phyloP scores from a whole-genome alignment of 1,140 invertebrate genomes.

The Euglossa dilemma region DNA sequence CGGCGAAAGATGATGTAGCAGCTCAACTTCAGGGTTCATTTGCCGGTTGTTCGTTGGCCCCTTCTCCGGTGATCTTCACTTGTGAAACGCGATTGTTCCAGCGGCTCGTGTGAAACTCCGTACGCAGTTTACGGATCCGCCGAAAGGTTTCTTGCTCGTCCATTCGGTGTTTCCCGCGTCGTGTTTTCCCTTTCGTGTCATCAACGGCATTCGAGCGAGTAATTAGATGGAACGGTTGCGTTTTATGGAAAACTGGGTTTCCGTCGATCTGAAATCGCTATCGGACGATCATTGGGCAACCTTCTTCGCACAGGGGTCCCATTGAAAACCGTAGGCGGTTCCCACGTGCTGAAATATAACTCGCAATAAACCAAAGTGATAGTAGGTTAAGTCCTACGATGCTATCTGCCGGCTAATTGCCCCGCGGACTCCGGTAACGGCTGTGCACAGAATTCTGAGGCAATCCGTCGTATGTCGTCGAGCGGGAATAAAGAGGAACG shows the following conservation, averaged over 20 bases:
- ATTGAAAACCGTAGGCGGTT: slow-evolving; percentile 76
- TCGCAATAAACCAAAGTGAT: slow-evolving; percentile 81
- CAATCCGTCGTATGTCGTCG: slow-evolving; percentile 67
- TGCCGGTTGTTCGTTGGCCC: neutral
- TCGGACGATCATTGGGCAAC: slow-evolving; percentile 81
- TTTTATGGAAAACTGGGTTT: slow-evolving; percentile 80
- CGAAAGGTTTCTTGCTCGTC: slow-evolving; percentile 33
- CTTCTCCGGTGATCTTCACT: slow-evolving; percentile 5
- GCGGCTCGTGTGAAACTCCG: slow-evolving; percentile 9
- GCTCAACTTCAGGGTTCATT: neutral
- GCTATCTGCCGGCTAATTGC: slow-evolving; percentile 78
- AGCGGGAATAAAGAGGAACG: slow-evolving; percentile 61
- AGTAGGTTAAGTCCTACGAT: slow-evolving; percentile 81
- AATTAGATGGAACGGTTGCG: slow-evolving; percentile 65
- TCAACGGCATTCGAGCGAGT: slow-evolving; percentile 56
- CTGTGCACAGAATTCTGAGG: slow-evolving; percentile 61
- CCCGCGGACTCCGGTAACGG: slow-evolving; percentile 67
- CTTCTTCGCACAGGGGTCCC: slow-evolving; percentile 77
- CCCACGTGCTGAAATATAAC: slow-evolving; percentile 81
- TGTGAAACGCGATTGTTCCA: slow-evolving; percentile 26
- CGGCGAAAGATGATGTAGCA: neutral
- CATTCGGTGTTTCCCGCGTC: slow-evolving; percentile 20
- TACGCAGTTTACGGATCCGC: neutral
- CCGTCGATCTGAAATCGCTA: slow-evolving; percentile 77
- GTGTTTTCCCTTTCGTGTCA: slow-evolving; percentile 50